phyloP scores from a whole-genome alignment of 2,888 invertebrate genomes.

The Eupithecia exiguata region DNA sequence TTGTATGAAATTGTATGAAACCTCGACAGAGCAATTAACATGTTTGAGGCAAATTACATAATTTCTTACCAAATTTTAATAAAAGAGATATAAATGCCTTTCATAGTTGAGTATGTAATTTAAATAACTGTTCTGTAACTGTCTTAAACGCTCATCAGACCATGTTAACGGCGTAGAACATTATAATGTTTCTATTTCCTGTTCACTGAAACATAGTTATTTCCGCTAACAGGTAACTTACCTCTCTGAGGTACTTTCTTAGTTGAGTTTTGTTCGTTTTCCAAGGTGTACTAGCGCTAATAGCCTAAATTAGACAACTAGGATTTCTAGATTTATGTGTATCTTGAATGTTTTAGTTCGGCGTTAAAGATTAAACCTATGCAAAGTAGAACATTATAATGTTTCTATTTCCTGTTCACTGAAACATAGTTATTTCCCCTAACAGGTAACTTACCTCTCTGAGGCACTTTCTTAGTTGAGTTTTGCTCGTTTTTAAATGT shows the following conservation, averaged over 20 bases:
- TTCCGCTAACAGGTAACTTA: neutral
- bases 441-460: neutral
- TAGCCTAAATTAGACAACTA: no score
- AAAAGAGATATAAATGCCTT: constrained; percentile 34
- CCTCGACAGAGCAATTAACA: neutral
- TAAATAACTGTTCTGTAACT: constrained; percentile 26
- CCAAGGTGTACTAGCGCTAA: no score
- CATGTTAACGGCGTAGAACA: constrained; percentile 9
- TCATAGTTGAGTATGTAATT: constrained; percentile 21
- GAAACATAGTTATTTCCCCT: neutral
- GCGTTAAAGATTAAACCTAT: no score
- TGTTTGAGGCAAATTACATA: constrained; percentile 16
- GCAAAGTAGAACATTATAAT: neutral
- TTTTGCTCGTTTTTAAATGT: no score
- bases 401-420: neutral
- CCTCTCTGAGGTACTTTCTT: no score
- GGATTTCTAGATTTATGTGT: no score
- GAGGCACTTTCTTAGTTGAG: no score
- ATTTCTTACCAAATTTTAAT: constrained; percentile 27
- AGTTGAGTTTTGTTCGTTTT: no score
- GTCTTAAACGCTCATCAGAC: constrained; percentile 23
- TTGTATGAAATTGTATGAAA: neutral
- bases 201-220: neutral
- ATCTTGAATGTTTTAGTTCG: no score
- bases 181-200: neutral